phyloP scores from a whole-genome alignment of 2,113 vertebrate species.

The Chrysemys picta region DNA sequence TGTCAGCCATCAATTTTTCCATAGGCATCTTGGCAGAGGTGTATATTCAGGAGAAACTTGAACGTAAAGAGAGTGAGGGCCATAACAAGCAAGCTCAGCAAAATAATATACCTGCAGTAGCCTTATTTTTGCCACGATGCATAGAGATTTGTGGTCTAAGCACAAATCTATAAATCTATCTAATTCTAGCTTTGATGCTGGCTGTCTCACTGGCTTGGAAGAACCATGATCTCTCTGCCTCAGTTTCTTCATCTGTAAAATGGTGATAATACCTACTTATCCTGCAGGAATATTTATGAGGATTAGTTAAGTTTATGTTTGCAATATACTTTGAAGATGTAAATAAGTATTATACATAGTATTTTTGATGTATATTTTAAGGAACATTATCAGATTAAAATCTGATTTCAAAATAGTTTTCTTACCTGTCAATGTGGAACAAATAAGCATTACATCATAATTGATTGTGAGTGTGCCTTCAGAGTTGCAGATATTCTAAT shows the following conservation, averaged over 20 bases:
- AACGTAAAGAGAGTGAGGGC: neutral
- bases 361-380: neutral
- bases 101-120: neutral
- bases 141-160: rapidly evolving
- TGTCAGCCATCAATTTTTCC: neutral
- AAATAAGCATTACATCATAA: neutral
- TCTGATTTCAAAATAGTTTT: neutral
- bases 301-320: neutral
- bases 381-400: neutral
- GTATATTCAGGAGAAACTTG: neutral
- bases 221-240: neutral
- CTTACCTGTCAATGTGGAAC: neutral
- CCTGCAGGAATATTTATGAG: neutral
- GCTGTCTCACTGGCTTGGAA: neutral
- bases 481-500: neutral
- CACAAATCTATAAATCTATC: neutral
- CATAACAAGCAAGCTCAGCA: neutral
- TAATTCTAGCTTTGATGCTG: rapidly evolving
- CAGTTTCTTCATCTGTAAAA: neutral
- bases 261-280: neutral
- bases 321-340: neutral
- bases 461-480: neutral
- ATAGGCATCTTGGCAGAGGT: neutral
- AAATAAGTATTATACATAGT: neutral
- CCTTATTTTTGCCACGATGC: rapidly evolving